phyloP scores from a whole-genome alignment of 2,113 vertebrate species.

The Tenebrosternarchus preto region DNA sequence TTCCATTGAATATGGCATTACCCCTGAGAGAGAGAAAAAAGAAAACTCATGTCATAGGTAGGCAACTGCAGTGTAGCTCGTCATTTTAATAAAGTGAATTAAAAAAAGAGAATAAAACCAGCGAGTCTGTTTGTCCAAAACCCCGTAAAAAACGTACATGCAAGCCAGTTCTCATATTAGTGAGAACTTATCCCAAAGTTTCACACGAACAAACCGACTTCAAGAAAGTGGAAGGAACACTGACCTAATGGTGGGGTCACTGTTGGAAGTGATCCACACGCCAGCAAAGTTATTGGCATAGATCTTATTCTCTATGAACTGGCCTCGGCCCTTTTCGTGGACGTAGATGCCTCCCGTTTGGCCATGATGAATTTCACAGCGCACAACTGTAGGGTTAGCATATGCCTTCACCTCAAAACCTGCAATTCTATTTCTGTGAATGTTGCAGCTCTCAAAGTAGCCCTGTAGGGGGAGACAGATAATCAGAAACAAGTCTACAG shows the following conservation, averaged over 20 bases:
- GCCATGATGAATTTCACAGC: slow-evolving; percentile 98
- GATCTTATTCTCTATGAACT: slow-evolving; percentile 99
- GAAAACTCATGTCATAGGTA: background rate
- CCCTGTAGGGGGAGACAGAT: slow-evolving; percentile 77
- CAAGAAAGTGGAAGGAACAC: background rate
- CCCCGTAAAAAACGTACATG: background rate
- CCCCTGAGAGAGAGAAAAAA: slow-evolving; percentile 75
- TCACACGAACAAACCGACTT: background rate
- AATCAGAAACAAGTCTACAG: slow-evolving; percentile 3
- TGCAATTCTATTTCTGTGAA: slow-evolving; percentile 98
- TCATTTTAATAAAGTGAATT: background rate
- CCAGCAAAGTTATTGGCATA: slow-evolving; percentile 99
- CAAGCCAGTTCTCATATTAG: background rate
- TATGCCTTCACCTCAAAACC: slow-evolving; percentile 99
- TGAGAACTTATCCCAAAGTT: background rate
- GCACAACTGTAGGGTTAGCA: slow-evolving; percentile 95
- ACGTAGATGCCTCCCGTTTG: slow-evolving; percentile 99
- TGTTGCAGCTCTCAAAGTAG: slow-evolving; percentile 99
- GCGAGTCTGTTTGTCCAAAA: background rate
- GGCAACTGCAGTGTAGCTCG: background rate
- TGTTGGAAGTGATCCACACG: slow-evolving; percentile 99
- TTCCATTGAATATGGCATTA: slow-evolving; percentile 99
- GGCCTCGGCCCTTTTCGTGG: slow-evolving; percentile 97
- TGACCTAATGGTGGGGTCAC: slow-evolving; percentile 98
- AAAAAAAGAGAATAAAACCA: background rate